These are phyloP conservation scores for Carposina sasakii DNA, from an alignment of 1,140 invertebrate species.

Conservation along the genomic window DNA sequence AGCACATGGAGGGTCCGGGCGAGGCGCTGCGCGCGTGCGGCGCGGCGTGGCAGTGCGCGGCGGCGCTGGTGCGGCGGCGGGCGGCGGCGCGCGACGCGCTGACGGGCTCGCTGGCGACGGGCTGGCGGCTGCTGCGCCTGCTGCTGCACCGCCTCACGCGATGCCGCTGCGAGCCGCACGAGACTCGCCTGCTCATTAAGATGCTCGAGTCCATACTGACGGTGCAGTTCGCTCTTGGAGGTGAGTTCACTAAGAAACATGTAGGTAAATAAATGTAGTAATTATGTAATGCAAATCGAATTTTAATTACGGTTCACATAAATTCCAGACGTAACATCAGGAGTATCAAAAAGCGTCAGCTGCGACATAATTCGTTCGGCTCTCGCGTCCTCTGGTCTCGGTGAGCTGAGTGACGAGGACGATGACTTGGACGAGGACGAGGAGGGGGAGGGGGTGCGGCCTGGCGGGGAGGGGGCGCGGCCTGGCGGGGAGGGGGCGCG, in stretches of 20 bases:
- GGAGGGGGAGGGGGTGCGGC: not conserved
- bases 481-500: not conserved
- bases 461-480: not conserved
- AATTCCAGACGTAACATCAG: slow-evolving; percentile 39
- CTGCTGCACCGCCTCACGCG: slow-evolving; percentile 45
- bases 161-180: slow-evolving; percentile 21
- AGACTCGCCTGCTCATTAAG: slow-evolving; percentile 44
- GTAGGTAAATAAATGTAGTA: no score
- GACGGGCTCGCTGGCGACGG: slow-evolving; percentile 44
- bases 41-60: slow-evolving; percentile 20
- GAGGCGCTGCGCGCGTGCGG: no score
- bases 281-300: no score
- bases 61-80: slow-evolving; percentile 10
- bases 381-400: slow-evolving; percentile 19
- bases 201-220: slow-evolving; percentile 62
- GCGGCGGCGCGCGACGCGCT: slow-evolving; percentile 28
- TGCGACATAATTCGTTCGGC: slow-evolving; percentile 40
- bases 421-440: not conserved
- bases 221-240: slow-evolving; percentile 58
- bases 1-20: slow-evolving; percentile 32
- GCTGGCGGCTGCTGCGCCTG: slow-evolving; percentile 55
- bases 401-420: not conserved
- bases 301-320: not conserved
- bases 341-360: slow-evolving; percentile 34
- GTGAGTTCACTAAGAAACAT: slow-evolving; percentile 41